Percentiles rank a stretch among this genome's conserved stretches.
These are phyloP conservation scores for Simalia tracyae DNA, from an alignment of 2,797 vertebrate species.

Conservation along the genomic window DNA sequence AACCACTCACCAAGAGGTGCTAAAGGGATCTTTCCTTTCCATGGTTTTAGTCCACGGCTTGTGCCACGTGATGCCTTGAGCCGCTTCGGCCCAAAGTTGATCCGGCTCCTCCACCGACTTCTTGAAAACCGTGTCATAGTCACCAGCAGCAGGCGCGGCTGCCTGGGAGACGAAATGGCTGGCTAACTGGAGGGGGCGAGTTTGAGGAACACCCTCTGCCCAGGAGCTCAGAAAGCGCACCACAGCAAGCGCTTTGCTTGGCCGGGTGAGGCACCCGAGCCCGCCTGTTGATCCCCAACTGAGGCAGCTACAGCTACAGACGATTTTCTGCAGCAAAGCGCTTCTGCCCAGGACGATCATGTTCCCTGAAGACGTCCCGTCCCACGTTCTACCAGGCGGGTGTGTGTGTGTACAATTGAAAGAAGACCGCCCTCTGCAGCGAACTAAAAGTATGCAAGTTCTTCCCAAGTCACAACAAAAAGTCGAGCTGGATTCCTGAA, in stretches of 20 bases:
- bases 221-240: constrained; percentile 21
- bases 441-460: not conserved
- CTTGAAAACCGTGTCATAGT: constrained; percentile 76
- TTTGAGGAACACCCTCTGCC: not conserved
- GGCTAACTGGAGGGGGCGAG: rapidly evolving
- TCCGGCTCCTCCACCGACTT: constrained; percentile 77
- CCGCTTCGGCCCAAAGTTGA: constrained; percentile 80
- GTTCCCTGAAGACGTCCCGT: not conserved
- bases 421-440: not conserved
- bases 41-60: constrained; percentile 83
- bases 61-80: constrained; percentile 80
- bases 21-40: constrained; percentile 73
- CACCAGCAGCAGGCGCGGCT: not conserved
- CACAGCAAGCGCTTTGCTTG: constrained; percentile 46
- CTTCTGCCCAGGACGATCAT: not conserved
- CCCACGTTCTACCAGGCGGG: too few species aligned
- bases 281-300: not conserved
- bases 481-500: constrained; percentile 38
- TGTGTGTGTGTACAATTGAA: not conserved
- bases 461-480: constrained; percentile 22
- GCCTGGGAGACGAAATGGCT: constrained; percentile 25
- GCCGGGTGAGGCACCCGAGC: constrained; percentile 30
- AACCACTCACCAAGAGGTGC: constrained; percentile 83
- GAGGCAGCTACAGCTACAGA: not conserved
- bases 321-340: not conserved